A percentile compares a stretch with the other conserved stretches of the same genome.
phyloP scores from a whole-genome alignment of 2,888 invertebrate species.

The Nowickia ferox region DNA sequence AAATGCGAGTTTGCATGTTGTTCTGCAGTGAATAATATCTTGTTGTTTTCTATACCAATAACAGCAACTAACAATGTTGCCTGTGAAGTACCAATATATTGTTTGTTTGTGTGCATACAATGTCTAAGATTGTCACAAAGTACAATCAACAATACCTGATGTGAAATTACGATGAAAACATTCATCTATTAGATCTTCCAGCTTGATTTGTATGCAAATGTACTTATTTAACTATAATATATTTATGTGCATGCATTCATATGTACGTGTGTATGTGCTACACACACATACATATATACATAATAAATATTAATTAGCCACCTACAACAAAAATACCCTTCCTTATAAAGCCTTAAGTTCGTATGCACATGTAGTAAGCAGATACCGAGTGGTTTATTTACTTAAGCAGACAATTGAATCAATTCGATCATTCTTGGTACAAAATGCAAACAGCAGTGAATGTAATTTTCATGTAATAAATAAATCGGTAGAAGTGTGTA shows the following conservation, averaged over 20 bases:
- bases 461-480: slow-evolving; percentile 49
- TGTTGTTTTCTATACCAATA: background rate
- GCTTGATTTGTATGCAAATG: slow-evolving; percentile 57
- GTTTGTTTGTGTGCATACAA: background rate
- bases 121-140: background rate
- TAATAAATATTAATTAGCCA: too few relatives aligned
- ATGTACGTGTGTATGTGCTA: background rate
- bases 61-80: slow-evolving; percentile 20
- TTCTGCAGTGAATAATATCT: background rate
- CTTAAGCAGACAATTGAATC: slow-evolving; percentile 33
- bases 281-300: background rate
- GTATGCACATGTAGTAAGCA: background rate
- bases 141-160: slow-evolving; percentile 18
- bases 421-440: slow-evolving; percentile 49
- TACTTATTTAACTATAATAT: background rate
- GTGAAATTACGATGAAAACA: slow-evolving; percentile 35
- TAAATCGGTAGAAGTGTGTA: slow-evolving; percentile 32
- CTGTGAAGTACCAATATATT: background rate
- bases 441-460: slow-evolving; percentile 45
- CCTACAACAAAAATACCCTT: too few relatives aligned
- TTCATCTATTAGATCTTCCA: slow-evolving; percentile 36
- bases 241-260: background rate
- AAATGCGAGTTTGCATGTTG: background rate
- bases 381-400: slow-evolving; percentile 23
- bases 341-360: too few relatives aligned